Percentiles rank a stretch among this genome's conserved stretches.
These are phyloP conservation scores for Hydra vulgaris DNA, from an alignment of 30 jellyfish, hydroid and myxozoan species.

Conservation along the genomic window DNA sequence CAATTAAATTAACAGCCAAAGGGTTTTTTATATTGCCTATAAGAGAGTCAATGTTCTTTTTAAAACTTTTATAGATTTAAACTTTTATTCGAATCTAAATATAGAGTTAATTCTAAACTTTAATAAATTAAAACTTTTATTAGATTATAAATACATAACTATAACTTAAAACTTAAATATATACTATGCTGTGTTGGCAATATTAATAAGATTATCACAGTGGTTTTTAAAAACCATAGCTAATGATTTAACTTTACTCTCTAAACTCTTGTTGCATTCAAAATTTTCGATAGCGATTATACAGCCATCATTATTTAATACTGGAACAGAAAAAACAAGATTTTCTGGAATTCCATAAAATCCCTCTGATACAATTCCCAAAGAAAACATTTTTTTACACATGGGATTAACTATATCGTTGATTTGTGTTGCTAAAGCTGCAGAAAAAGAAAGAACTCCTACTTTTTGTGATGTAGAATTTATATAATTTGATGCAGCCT, in stretches of 20 bases:
- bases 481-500: constrained; percentile 15
- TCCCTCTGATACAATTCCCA: constrained; percentile 75
- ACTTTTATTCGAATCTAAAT: no score
- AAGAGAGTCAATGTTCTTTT: no score
- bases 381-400: constrained; percentile 33
- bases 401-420: constrained; percentile 34
- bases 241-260: constrained; percentile 15
- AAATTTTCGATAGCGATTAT: constrained; percentile 29
- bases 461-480: constrained; percentile 13
- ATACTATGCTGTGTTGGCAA: neutral
- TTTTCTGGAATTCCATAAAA: constrained; percentile 82
- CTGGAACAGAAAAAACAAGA: constrained; percentile 74
- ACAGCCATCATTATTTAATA: constrained; percentile 15
- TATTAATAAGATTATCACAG: constrained; percentile 27
- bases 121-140: no score
- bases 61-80: no score
- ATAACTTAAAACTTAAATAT: no score
- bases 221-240: constrained; percentile 25
- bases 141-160: no score
- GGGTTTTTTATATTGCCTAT: no score
- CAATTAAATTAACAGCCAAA: no score
- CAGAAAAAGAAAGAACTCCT: constrained; percentile 38
- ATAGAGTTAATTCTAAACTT: no score
- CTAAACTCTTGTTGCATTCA: constrained; percentile 22
- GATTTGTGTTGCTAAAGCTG: constrained; percentile 69